Evolutionary conservation across 2,888 invertebrate genomes (phyloP).

Genomic region (Flexamia atlantica): DNA sequence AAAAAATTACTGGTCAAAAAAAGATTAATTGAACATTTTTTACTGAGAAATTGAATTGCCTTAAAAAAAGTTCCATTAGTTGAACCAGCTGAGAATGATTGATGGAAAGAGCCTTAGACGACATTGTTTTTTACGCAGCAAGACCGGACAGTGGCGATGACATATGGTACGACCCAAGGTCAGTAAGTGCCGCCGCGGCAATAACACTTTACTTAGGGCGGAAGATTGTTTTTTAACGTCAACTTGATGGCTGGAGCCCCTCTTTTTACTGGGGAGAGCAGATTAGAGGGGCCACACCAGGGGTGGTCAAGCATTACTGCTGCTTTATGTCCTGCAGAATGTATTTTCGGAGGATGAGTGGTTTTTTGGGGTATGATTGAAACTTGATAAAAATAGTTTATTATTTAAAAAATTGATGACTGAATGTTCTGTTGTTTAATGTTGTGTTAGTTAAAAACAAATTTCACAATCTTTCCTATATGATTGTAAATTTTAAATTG

Average conservation of each 20-base stretch:
- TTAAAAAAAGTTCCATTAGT: no score
- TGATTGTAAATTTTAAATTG: no score
- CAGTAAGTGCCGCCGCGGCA: slow-evolving; percentile 30
- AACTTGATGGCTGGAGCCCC: slow-evolving; percentile 63
- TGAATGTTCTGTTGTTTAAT: no score
- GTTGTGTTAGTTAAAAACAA: no score
- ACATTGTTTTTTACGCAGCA: slow-evolving; percentile 1
- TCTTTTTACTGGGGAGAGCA: slow-evolving; percentile 45
- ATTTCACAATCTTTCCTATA: no score
- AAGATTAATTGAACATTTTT: no score
- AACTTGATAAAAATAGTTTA: neutral
- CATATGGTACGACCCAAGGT: slow-evolving; percentile 31
- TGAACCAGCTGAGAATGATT: no score
- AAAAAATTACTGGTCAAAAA: no score
- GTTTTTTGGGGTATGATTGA: neutral
- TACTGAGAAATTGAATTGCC: no score
- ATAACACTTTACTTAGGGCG: slow-evolving; percentile 63
- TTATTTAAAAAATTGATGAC: no score
- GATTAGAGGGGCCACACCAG: slow-evolving; percentile 26
- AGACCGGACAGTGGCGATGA: slow-evolving; percentile 31
- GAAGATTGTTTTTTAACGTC: slow-evolving; percentile 66
- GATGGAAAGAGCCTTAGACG: neutral
- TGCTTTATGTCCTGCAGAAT: slow-evolving; percentile 15
- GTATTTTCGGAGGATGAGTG: neutral
- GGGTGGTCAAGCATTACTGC: slow-evolving; percentile 1